Conservation (phyloP, 1,140 invertebrate genomes). For the Drosophila asahinai region DNA sequence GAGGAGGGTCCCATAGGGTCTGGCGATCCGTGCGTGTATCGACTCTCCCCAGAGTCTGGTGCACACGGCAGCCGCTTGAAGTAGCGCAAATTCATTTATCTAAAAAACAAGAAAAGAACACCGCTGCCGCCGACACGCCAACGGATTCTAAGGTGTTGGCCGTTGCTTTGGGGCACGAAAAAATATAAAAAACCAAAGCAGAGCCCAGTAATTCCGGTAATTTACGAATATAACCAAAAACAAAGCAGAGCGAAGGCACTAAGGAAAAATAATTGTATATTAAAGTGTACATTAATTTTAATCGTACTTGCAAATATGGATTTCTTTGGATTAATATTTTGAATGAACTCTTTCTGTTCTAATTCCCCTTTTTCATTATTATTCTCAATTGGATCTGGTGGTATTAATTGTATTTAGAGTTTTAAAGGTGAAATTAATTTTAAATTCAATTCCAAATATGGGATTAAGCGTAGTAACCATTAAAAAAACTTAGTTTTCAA, state of each 20-base stretch:
- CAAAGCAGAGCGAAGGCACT: constrained; percentile 27
- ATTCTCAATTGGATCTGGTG: too few relatives aligned
- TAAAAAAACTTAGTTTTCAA: not conserved
- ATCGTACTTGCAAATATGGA: not conserved
- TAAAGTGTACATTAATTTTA: too few relatives aligned
- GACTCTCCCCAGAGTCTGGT: constrained; percentile 34
- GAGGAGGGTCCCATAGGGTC: constrained; percentile 17
- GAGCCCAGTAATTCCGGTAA: constrained; percentile 76
- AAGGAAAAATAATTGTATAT: not conserved
- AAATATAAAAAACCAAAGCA: constrained; percentile 32
- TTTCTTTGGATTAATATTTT: too few relatives aligned
- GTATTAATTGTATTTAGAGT: too few relatives aligned
- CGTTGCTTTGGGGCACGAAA: constrained; percentile 61
- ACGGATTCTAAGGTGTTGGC: constrained; percentile 73
- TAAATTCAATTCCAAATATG: too few relatives aligned
- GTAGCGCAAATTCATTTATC: constrained; percentile 83
- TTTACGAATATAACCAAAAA: constrained; percentile 57
- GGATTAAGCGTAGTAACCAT: too few relatives aligned
- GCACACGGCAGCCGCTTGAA: constrained; percentile 76
- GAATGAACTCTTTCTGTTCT: too few relatives aligned
- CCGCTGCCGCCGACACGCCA: constrained; percentile 67
- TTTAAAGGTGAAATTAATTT: too few relatives aligned
- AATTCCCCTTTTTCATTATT: too few relatives aligned
- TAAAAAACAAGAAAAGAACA: constrained; percentile 71
- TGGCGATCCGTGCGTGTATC: constrained; percentile 46